phyloP scores from a whole-genome alignment of 2,113 vertebrate genomes.

The Garra rufa region DNA sequence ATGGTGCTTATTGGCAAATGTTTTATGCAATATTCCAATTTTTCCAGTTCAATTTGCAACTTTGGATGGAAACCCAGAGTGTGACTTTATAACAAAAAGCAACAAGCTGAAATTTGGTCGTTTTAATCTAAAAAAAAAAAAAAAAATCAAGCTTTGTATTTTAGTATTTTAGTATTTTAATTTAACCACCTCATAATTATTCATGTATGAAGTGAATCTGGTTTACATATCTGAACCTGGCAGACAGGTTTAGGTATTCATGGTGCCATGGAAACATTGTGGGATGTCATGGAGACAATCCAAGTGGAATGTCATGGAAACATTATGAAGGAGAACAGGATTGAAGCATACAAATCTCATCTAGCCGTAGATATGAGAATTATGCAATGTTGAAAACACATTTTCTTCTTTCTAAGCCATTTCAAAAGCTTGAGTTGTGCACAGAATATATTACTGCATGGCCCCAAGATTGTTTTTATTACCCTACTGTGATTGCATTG shows the following conservation, averaged over 20 bases:
- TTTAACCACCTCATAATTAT: neutral
- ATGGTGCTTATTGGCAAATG: too few species aligned
- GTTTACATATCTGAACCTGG: constrained; percentile 20
- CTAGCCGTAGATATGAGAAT: neutral
- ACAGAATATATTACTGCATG: neutral
- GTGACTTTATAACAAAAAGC: neutral
- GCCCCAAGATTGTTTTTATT: neutral
- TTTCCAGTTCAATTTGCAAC: too few species aligned
- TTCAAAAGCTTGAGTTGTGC: neutral
- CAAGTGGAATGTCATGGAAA: constrained; percentile 39
- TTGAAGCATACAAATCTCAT: constrained; percentile 18
- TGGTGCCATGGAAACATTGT: constrained; percentile 39
- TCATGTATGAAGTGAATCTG: neutral
- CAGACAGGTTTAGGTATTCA: constrained; percentile 16
- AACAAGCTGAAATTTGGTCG: neutral
- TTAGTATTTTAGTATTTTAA: neutral
- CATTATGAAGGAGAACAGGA: constrained; percentile 20
- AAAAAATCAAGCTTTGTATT: neutral
- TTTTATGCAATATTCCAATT: too few species aligned
- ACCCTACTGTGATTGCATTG: neutral
- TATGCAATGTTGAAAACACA: neutral
- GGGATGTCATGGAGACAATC: constrained; percentile 38
- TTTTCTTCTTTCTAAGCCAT: neutral
- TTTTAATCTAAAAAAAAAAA: neutral
- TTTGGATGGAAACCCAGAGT: too few species aligned